A percentile compares a stretch with the other conserved stretches of the same genome.
Conservation (phyloP, 2,888 invertebrate species). For the Drosophila flavopinicola region DNA sequence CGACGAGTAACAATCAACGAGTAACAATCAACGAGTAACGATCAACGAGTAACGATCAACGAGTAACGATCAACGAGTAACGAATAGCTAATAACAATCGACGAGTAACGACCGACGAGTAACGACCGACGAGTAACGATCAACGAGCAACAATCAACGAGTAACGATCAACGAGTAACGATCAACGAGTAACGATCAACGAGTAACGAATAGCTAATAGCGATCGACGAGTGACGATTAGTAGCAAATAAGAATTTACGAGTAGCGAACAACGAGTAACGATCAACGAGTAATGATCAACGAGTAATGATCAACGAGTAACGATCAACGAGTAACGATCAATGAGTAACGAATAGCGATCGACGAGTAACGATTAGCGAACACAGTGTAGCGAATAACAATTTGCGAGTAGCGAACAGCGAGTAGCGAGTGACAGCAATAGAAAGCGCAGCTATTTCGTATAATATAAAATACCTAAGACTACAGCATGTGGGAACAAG, state of each 20-base stretch:
- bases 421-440: neutral
- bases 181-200: neutral
- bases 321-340: neutral
- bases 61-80: neutral
- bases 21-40: neutral
- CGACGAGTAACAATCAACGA: too few species aligned
- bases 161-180: neutral
- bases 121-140: neutral
- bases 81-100: neutral
- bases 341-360: neutral
- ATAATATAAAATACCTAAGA: too few species aligned
- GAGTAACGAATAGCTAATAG: neutral
- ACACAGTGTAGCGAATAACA: neutral
- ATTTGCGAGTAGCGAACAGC: neutral
- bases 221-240: too few species aligned
- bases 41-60: neutral
- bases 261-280: neutral
- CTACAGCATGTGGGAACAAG: too few species aligned
- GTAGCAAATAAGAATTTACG: neutral
- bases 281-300: neutral
- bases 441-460: too few species aligned
- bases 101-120: neutral
- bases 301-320: neutral
- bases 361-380: neutral
- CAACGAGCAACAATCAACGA: neutral